These are phyloP conservation scores for Formicarius rufipectus DNA, from an alignment of 2,113 vertebrate species.

Conservation along the genomic window DNA sequence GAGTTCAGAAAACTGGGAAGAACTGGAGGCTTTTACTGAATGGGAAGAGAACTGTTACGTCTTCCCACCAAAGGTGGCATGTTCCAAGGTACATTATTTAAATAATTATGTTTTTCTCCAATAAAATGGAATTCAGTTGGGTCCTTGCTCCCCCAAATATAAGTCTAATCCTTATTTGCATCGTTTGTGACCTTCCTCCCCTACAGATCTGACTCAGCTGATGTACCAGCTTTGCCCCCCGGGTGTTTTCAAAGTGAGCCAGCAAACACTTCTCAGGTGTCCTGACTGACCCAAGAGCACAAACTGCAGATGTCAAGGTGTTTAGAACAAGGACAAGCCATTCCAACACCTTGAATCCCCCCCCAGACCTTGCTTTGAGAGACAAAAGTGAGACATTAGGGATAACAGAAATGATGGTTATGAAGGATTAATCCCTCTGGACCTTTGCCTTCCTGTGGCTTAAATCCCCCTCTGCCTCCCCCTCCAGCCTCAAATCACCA, in stretches of 20 bases:
- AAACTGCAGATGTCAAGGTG: background rate
- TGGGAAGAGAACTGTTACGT: background rate
- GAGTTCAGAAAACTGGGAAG: background rate
- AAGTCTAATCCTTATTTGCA: background rate
- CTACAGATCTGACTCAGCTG: background rate
- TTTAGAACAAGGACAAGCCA: background rate
- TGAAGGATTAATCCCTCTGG: constrained; percentile 34
- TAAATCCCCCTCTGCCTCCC: constrained; percentile 31
- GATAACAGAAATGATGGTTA: background rate
- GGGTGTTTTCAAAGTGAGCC: background rate
- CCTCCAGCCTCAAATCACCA: background rate
- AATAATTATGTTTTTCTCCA: background rate
- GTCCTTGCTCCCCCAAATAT: background rate
- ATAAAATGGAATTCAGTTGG: background rate
- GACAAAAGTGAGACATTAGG: background rate
- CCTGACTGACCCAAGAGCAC: background rate
- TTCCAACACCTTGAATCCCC: background rate
- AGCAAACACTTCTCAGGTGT: background rate
- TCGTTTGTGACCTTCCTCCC: background rate
- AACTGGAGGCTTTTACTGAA: background rate
- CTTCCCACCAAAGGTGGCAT: background rate
- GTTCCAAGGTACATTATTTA: background rate
- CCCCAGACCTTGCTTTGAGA: background rate
- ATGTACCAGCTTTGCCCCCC: background rate
- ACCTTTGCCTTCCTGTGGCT: background rate